Evolutionary conservation across 1,140 invertebrate genomes (phyloP).

Genomic region (Hyles vespertilio): DNA sequence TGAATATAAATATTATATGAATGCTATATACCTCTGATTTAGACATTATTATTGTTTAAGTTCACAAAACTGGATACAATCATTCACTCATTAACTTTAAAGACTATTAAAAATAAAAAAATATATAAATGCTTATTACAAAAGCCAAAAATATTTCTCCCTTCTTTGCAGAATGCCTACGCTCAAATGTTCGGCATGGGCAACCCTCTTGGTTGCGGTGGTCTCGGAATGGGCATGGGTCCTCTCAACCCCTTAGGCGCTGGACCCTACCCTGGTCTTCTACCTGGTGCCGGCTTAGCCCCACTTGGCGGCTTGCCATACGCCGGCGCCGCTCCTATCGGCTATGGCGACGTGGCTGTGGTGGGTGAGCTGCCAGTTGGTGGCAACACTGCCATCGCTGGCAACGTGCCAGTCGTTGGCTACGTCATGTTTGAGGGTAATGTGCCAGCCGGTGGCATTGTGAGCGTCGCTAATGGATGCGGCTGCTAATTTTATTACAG

Average conservation of each 20-base stretch:
- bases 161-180: conserved; percentile 1
- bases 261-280: neutral
- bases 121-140: too few species aligned
- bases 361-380: conserved; percentile 46
- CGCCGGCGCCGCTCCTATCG: conserved; percentile 21
- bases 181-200: conserved; percentile 8
- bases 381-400: conserved; percentile 42
- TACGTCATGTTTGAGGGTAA: conserved; percentile 56
- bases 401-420: conserved; percentile 58
- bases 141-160: too few species aligned
- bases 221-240: neutral
- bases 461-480: conserved; percentile 40
- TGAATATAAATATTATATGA: too few species aligned
- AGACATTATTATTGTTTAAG: too few species aligned
- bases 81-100: too few species aligned
- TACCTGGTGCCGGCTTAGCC: neutral
- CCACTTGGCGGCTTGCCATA: conserved; percentile 30
- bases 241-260: neutral
- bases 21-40: too few species aligned
- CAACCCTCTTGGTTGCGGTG: conserved; percentile 4
- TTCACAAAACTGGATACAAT: too few species aligned
- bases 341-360: conserved; percentile 40
- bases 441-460: conserved; percentile 50
- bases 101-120: too few species aligned
- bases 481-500: conserved; percentile 35